phyloP scores from a whole-genome alignment of 53 echinoderm and acorn worm species.

The Hippasteria phrygiana region DNA sequence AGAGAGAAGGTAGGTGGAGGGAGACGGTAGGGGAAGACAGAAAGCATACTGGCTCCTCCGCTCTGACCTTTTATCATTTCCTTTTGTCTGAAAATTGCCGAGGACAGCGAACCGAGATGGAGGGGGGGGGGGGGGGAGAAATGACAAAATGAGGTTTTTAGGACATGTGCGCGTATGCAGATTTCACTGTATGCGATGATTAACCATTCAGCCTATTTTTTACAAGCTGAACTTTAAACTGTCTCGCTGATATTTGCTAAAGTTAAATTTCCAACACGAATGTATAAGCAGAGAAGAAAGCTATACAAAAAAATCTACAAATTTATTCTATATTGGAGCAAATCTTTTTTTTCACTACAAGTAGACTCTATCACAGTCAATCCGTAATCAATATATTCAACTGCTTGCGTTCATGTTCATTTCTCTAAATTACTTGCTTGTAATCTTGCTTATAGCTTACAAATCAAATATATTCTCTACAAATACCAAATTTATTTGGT shows the following conservation, averaged over 20 bases:
- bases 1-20: neutral
- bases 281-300: neutral
- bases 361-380: too few relatives aligned
- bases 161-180: conserved; percentile 35
- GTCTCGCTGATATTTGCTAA: too few relatives aligned
- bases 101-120: conserved; percentile 53
- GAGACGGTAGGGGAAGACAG: neutral
- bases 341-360: too few relatives aligned
- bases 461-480: too few relatives aligned
- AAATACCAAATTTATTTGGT: too few relatives aligned
- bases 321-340: too few relatives aligned
- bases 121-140: neutral
- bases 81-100: conserved; percentile 61
- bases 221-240: too few relatives aligned
- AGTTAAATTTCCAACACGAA: too few relatives aligned
- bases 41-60: conserved; percentile 14
- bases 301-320: neutral
- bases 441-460: too few relatives aligned
- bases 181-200: neutral
- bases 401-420: too few relatives aligned
- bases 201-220: neutral
- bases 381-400: too few relatives aligned
- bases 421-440: too few relatives aligned
- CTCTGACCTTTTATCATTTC: conserved; percentile 62
- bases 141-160: conserved; percentile 39